Evolutionary conservation across 2,888 invertebrate genomes (phyloP).

Genomic region (Dicyrtoma fusca): DNA sequence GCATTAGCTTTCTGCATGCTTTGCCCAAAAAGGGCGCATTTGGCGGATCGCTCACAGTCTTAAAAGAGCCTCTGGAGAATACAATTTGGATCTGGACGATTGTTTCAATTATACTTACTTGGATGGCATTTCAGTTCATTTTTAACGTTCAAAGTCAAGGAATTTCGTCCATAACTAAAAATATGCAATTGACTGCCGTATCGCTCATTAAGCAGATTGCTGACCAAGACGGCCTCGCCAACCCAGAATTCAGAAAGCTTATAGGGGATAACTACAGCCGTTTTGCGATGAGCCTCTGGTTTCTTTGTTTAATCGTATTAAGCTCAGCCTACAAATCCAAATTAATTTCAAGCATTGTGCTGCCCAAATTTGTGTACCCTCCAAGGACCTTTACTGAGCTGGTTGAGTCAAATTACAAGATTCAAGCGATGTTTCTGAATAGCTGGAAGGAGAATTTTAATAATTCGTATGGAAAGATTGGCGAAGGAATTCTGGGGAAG

Average conservation of each 20-base stretch:
- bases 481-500: too few relatives aligned
- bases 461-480: too few relatives aligned
- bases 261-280: background rate
- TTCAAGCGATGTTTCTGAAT: background rate
- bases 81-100: background rate
- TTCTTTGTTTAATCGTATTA: background rate
- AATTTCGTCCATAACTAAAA: background rate
- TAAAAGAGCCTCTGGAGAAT: background rate
- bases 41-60: too few relatives aligned
- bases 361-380: background rate
- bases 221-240: background rate
- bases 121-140: background rate
- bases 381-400: background rate
- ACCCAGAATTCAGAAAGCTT: too few relatives aligned
- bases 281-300: background rate
- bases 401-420: background rate
- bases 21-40: background rate
- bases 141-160: background rate
- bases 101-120: background rate
- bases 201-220: background rate
- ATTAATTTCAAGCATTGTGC: background rate
- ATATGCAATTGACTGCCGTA: background rate
- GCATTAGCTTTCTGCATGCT: background rate
- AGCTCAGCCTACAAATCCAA: slow-evolving; percentile 1
- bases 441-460: too few relatives aligned